Evolutionary conservation across 2,888 invertebrate species (phyloP).

Genomic region (Epicampocera succincta): DNA sequence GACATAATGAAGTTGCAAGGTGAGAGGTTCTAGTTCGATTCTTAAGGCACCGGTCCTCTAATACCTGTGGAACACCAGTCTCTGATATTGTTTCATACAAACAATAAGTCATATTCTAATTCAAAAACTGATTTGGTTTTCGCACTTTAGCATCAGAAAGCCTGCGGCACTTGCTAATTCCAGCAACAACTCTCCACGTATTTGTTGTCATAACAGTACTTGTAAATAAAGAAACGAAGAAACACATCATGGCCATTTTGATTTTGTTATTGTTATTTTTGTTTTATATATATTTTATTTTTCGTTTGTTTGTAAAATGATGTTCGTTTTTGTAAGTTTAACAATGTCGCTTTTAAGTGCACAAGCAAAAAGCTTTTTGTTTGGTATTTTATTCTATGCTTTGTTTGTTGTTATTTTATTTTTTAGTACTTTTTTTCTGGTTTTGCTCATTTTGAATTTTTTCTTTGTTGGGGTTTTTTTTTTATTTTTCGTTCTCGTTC

Average conservation of each 20-base stretch:
- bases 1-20: too few relatives aligned
- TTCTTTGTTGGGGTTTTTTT: conserved; percentile 2
- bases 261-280: conserved; percentile 14
- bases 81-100: too few relatives aligned
- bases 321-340: conserved; percentile 9
- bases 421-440: not conserved
- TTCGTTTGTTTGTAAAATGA: conserved; percentile 2
- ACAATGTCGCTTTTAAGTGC: conserved; percentile 37
- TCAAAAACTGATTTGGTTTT: too few relatives aligned
- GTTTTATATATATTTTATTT: not conserved
- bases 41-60: too few relatives aligned
- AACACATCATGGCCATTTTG: conserved; percentile 44
- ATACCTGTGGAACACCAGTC: too few relatives aligned
- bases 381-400: conserved; percentile 5
- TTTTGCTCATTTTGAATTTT: not conserved
- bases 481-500: not conserved
- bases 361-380: conserved; percentile 34
- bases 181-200: not conserved
- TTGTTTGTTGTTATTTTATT: not conserved
- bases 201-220: conserved; percentile 2
- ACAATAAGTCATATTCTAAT: too few relatives aligned
- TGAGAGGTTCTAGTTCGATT: too few relatives aligned
- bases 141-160: too few relatives aligned
- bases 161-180: not conserved
- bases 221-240: conserved; percentile 23